Conservation (phyloP, 2,113 vertebrate genomes). For the Dascyllus trimaculatus region DNA sequence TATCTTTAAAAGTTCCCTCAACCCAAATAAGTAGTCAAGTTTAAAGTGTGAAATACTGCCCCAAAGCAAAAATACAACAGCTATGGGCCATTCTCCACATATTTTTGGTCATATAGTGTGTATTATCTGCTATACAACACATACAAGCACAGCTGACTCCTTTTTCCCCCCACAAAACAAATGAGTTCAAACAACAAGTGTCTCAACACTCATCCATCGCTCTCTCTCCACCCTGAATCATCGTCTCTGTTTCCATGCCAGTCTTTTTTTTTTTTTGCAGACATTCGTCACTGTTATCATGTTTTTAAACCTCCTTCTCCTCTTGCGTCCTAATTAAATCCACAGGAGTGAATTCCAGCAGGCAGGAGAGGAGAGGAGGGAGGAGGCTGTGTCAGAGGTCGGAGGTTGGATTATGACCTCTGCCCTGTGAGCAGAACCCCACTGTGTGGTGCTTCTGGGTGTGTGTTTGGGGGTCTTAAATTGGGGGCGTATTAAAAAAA, state of each 20-base stretch:
- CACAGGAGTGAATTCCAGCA: slow-evolving; percentile 78
- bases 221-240: slow-evolving; percentile 13
- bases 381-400: slow-evolving; percentile 63
- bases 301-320: slow-evolving; percentile 40
- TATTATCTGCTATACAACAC: not conserved
- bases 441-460: slow-evolving; percentile 58
- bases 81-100: too few species aligned
- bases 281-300: slow-evolving; percentile 72
- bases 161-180: slow-evolving; percentile 14
- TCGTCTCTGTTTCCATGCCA: slow-evolving; percentile 26
- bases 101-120: too few species aligned
- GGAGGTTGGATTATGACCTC: slow-evolving; percentile 68
- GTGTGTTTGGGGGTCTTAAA: slow-evolving; percentile 15
- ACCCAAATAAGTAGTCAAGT: too few species aligned
- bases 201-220: not conserved
- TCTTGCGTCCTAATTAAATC: slow-evolving; percentile 72
- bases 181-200: slow-evolving; percentile 10
- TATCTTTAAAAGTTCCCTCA: too few species aligned
- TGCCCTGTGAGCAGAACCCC: slow-evolving; percentile 60
- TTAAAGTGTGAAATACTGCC: too few species aligned
- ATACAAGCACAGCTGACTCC: slow-evolving; percentile 32
- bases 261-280: not conserved
- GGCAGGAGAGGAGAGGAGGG: slow-evolving; percentile 40
- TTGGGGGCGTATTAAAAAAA: slow-evolving; percentile 19
- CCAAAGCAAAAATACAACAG: too few species aligned